A percentile compares a stretch with the other conserved stretches of the same genome.
Evolutionary conservation across 2,113 vertebrate species (phyloP).

Genomic region (Oenanthe melanoleuca): DNA sequence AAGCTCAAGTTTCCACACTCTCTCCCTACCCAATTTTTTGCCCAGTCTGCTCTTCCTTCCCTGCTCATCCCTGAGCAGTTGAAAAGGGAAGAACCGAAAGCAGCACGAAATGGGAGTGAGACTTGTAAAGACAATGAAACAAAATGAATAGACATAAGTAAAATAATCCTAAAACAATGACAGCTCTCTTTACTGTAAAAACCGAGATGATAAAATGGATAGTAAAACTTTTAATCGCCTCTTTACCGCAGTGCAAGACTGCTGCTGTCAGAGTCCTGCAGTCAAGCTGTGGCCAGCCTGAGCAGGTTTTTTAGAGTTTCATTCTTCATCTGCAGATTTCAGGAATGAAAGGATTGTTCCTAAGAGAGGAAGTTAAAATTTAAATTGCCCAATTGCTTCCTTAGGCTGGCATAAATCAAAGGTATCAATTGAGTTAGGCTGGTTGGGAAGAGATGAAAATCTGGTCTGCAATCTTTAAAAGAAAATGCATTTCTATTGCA

Average conservation of each 20-base stretch:
- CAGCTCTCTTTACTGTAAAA: constrained; percentile 63
- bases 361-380: constrained; percentile 59
- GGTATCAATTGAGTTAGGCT: constrained; percentile 23
- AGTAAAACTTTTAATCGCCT: constrained; percentile 68
- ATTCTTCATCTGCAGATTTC: constrained; percentile 53
- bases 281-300: not conserved
- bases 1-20: not conserved
- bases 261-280: constrained; percentile 38
- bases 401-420: constrained; percentile 37
- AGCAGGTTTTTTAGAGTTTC: constrained; percentile 53
- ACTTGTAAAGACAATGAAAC: constrained; percentile 56
- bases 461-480: not conserved
- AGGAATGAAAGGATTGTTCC: constrained; percentile 39
- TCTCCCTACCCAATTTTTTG: not conserved
- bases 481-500: constrained; percentile 18
- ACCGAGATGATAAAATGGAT: constrained; percentile 42
- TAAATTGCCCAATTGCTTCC: constrained; percentile 51
- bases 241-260: constrained; percentile 32
- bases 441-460: constrained; percentile 16
- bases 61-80: not conserved
- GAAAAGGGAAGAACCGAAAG: constrained; percentile 43
- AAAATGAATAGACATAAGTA: constrained; percentile 62
- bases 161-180: constrained; percentile 66
- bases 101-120: not conserved
- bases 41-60: not conserved